Base-by-base conservation (phyloP, 2,888 invertebrate species). In the Dolichomitus sp. region DNA sequence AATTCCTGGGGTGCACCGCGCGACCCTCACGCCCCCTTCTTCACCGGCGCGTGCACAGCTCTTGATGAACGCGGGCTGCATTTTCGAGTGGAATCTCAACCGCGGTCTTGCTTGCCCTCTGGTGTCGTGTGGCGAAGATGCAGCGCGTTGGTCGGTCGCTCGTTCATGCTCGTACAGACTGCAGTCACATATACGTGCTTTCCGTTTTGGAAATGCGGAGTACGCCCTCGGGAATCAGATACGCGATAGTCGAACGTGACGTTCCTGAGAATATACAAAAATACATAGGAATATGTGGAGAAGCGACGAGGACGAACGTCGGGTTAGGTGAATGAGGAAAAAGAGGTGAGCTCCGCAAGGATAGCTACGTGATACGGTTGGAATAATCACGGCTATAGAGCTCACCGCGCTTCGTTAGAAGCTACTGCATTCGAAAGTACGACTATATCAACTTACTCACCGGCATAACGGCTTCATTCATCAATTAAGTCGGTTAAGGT, bases 231-330 rank as follows among this genome's bases (percentile, higher is more conserved):
- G 70, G 69, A 78, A 78, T 78, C 77, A 70, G 77, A 78, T 78
- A 70, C 52, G 77, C 69, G 70, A 78, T 78, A 65, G 70, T 52
- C 63, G 70, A 54, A 78, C 77, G 77, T 78, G 70, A 78, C 42
- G 61, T 70, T 52, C 33, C 42, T 78, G 42, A 63, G 70, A 70
- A 70, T 65, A 66, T 70, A 52, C 57, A 69, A 50, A 37, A 50
- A 68, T 63, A 73, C 48, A 48, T 73, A 40, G 23, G 45, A 68
- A 19, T 19, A 66, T 17, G 11, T 23, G 14, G 19, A 27, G 48
- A 27, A 37, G 33, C 52, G 63, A 1, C n/a, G 33, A 19, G 33
- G 17, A 40, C 14, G 54, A 30, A 23, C n/a, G 33, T 6, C 2
- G 14, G 42, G n/a, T 17, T 17, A 6, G 48, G 14, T 12, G 40